phyloP scores from a whole-genome alignment of 2,113 vertebrate genomes.

The Corvus cornix region DNA sequence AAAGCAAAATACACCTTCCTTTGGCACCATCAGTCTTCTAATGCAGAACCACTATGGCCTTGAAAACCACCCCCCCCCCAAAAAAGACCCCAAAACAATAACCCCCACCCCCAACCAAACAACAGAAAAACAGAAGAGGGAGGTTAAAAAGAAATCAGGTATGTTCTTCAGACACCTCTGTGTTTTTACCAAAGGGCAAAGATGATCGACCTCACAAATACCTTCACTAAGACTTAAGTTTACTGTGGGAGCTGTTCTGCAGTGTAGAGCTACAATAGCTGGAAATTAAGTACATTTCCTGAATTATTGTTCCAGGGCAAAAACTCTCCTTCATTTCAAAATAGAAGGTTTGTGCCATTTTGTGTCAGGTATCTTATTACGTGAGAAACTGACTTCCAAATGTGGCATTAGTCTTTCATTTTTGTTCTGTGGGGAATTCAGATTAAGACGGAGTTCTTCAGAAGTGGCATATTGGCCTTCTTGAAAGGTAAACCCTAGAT shows the following conservation, averaged over 20 bases:
- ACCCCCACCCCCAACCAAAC: rapidly evolving
- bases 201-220: background rate
- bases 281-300: background rate
- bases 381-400: background rate
- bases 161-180: background rate
- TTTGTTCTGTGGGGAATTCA: background rate
- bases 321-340: background rate
- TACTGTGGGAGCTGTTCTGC: background rate
- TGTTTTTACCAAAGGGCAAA: background rate
- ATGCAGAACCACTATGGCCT: background rate
- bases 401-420: background rate
- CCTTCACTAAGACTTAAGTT: background rate
- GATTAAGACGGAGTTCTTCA: background rate
- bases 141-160: background rate
- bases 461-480: background rate
- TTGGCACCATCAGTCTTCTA: background rate
- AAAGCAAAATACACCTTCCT: background rate
- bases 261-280: background rate
- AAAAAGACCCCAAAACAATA: background rate
- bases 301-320: background rate
- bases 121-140: background rate
- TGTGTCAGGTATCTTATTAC: background rate
- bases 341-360: background rate
- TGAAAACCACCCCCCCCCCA: background rate
- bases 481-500: background rate